Conservation (phyloP, 1,140 invertebrate species). For the Phortica variegata region DNA sequence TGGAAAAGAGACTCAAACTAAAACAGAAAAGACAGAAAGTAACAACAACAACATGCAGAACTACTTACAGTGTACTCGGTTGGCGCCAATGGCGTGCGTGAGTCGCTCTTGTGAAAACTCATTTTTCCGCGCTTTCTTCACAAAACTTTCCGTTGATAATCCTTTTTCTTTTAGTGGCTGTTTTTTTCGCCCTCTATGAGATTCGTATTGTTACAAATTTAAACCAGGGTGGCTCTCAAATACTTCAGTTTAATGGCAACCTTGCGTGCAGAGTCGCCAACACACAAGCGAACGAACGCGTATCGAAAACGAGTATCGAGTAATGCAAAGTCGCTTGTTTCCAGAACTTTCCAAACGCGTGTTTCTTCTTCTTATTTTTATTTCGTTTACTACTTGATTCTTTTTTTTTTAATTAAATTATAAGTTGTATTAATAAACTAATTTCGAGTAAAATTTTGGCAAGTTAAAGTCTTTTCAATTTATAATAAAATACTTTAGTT, state of each 20-base stretch:
- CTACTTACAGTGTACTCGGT: slow-evolving; percentile 54
- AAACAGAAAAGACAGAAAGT: neutral
- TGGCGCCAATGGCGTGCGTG: slow-evolving; percentile 49
- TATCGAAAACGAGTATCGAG: neutral
- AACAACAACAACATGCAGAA: neutral
- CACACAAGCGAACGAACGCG: slow-evolving; percentile 20
- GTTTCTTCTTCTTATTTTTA: slow-evolving; percentile 22
- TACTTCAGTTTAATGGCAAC: no score
- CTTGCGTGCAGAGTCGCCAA: slow-evolving; percentile 19
- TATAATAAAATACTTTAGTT: no score
- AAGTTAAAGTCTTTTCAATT: no score
- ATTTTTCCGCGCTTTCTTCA: no score
- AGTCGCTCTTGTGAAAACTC: slow-evolving; percentile 56
- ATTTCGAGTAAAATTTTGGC: no score
- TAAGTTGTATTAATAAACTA: slow-evolving; percentile 5
- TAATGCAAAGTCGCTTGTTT: slow-evolving; percentile 17
- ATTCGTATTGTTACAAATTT: no score
- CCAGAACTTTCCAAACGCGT: slow-evolving; percentile 42
- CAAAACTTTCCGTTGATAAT: no score
- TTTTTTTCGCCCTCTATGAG: no score
- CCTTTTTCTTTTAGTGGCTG: no score
- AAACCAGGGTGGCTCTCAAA: no score
- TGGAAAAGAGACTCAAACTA: no score
- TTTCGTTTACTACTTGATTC: slow-evolving; percentile 14
- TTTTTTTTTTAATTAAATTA: slow-evolving; percentile 11